Evolutionary conservation across 2,113 vertebrate genomes (phyloP).

Genomic region (Gracilinanus agilis): DNA sequence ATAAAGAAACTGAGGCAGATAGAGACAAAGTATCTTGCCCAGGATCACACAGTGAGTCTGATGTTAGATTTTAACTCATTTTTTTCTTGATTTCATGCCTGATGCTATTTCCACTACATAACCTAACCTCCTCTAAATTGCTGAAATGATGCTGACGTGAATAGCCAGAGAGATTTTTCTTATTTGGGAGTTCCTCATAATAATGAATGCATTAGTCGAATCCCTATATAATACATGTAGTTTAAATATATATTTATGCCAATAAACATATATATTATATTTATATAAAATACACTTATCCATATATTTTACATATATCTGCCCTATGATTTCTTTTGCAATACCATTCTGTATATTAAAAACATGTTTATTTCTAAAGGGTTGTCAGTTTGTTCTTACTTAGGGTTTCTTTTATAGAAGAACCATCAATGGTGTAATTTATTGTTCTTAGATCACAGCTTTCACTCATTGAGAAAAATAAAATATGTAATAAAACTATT

Average conservation of each 20-base stretch:
- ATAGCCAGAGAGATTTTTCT: not conserved
- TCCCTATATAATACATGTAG: not conserved
- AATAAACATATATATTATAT: not conserved
- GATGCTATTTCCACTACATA: not conserved
- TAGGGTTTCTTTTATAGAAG: not conserved
- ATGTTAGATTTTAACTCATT: not conserved
- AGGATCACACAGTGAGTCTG: not conserved
- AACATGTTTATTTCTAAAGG: not conserved
- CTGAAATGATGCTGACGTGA: not conserved
- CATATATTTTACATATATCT: not conserved
- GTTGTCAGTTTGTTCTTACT: not conserved
- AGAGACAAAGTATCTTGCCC: not conserved
- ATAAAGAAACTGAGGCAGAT: not conserved
- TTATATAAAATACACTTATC: not conserved
- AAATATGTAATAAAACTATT: slow-evolving; percentile 9
- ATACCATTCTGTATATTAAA: not conserved
- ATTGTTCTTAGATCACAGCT: slow-evolving; percentile 20
- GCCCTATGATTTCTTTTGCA: not conserved
- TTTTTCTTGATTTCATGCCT: no score
- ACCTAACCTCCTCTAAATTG: not conserved
- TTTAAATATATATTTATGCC: not conserved
- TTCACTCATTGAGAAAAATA: slow-evolving; percentile 26
- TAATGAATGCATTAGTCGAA: not conserved
- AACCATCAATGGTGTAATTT: not conserved
- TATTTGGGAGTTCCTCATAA: not conserved